These are phyloP conservation scores for Scaptodrosophila latifasciaeformis DNA, from an alignment of 2,888 invertebrate species.

Conservation along the genomic window DNA sequence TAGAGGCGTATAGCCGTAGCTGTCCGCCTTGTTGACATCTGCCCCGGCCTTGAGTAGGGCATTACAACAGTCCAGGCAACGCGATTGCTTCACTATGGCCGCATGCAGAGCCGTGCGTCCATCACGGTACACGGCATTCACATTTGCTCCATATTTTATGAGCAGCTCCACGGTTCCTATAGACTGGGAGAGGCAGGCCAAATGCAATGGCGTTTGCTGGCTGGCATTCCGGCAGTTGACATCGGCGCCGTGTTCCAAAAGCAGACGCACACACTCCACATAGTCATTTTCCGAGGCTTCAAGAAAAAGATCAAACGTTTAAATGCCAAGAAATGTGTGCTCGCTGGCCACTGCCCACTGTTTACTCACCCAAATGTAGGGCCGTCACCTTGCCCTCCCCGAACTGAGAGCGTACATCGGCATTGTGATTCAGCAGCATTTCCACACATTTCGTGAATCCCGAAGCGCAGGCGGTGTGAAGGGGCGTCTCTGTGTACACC, in stretches of 20 bases:
- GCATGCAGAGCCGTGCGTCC: constrained; percentile 88
- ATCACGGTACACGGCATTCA: constrained; percentile 82
- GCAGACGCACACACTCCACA: constrained; percentile 83
- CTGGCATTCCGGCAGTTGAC: constrained; percentile 85
- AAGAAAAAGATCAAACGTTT: background rate
- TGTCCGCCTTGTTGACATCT: constrained; percentile 84
- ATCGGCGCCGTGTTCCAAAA: constrained; percentile 85
- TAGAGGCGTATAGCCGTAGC: constrained; percentile 88
- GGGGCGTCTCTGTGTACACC: constrained; percentile 88
- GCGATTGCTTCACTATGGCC: constrained; percentile 85
- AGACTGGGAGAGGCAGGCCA: constrained; percentile 88
- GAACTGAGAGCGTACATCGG: constrained; percentile 85
- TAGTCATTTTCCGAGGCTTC: constrained; percentile 89
- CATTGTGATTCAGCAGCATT: constrained; percentile 85
- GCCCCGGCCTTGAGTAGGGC: constrained; percentile 81
- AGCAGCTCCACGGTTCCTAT: constrained; percentile 84
- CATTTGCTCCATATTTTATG: constrained; percentile 80
- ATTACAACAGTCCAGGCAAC: constrained; percentile 81
- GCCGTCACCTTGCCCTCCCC: constrained; percentile 85
- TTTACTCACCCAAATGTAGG: constrained; percentile 80
- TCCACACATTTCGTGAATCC: constrained; percentile 83
- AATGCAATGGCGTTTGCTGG: constrained; percentile 88
- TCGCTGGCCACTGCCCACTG: too few species aligned
- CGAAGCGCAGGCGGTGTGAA: constrained; percentile 87
- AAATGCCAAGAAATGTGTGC: too few species aligned